Percentiles rank a stretch among this genome's conserved stretches.
Evolutionary conservation across 2,888 invertebrate genomes (phyloP).

Genomic region (Melanchra persicariae): DNA sequence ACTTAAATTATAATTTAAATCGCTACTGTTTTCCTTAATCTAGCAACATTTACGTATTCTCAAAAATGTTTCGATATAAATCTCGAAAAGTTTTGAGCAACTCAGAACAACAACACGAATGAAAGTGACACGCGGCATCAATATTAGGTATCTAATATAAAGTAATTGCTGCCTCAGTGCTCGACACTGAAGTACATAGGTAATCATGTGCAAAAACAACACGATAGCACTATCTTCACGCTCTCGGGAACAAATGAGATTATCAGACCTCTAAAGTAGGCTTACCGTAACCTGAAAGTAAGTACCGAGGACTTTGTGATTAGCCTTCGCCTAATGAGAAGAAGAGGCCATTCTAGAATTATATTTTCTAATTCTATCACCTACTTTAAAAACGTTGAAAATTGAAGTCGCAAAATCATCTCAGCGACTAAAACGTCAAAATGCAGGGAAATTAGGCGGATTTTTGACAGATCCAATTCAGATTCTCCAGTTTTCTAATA

Average conservation of each 20-base stretch:
- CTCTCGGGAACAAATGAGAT: constrained; percentile 15
- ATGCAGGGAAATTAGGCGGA: too few species aligned
- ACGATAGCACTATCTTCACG: constrained; percentile 39
- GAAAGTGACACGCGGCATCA: constrained; percentile 1
- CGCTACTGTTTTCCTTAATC: too few species aligned
- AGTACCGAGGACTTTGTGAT: constrained; percentile 6
- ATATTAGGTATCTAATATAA: constrained; percentile 24
- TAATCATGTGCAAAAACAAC: not conserved
- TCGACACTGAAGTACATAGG: constrained; percentile 29
- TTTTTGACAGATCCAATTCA: too few species aligned
- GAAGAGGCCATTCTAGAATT: too few species aligned
- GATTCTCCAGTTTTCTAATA: too few species aligned
- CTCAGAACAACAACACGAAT: not conserved
- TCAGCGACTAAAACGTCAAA: too few species aligned
- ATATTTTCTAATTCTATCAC: too few species aligned
- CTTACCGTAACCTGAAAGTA: not conserved
- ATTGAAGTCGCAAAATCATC: too few species aligned
- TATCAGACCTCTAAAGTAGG: constrained; percentile 9
- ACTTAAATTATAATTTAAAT: too few species aligned
- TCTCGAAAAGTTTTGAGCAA: not conserved
- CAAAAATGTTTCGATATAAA: not conserved
- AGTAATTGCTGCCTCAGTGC: not conserved
- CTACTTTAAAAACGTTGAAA: too few species aligned
- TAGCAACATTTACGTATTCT: too few species aligned
- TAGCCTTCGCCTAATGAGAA: not conserved